Conservation (phyloP, 2,113 vertebrate species). For the Globicephala melas region DNA sequence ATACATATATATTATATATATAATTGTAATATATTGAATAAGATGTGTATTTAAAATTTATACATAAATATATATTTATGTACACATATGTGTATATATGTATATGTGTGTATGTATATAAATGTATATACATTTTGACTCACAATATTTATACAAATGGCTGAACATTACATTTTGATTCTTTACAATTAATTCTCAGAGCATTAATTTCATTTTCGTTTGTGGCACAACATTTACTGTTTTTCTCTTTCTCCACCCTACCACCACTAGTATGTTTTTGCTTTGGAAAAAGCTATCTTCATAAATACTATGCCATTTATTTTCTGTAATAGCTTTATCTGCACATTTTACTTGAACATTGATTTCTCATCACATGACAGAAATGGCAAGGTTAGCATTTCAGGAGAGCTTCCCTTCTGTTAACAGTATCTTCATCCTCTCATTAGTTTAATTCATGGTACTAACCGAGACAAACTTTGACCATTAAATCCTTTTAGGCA, state of each 20-base stretch:
- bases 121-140: background rate
- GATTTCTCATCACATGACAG: slow-evolving; percentile 27
- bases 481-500: slow-evolving; percentile 52
- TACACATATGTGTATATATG: background rate
- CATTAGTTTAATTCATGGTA: slow-evolving; percentile 59
- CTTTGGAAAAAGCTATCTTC: background rate
- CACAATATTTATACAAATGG: background rate
- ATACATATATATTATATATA: background rate
- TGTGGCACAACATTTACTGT: background rate
- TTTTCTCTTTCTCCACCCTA: background rate
- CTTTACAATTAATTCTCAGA: background rate
- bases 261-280: background rate
- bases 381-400: slow-evolving; percentile 41
- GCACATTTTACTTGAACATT: background rate
- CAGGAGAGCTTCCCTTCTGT: slow-evolving; percentile 6
- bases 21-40: background rate
- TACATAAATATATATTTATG: background rate
- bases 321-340: slow-evolving; percentile 25
- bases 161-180: background rate
- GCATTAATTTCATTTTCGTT: background rate
- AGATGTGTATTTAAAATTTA: background rate
- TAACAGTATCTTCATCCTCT: slow-evolving; percentile 38
- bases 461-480: slow-evolving; percentile 44
- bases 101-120: fast-evolving
- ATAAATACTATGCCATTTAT: background rate